A percentile compares a stretch with the other conserved stretches of the same genome.
These are phyloP conservation scores for Drosophila ezoana DNA, from an alignment of 2,888 invertebrate genomes.

Conservation along the genomic window DNA sequence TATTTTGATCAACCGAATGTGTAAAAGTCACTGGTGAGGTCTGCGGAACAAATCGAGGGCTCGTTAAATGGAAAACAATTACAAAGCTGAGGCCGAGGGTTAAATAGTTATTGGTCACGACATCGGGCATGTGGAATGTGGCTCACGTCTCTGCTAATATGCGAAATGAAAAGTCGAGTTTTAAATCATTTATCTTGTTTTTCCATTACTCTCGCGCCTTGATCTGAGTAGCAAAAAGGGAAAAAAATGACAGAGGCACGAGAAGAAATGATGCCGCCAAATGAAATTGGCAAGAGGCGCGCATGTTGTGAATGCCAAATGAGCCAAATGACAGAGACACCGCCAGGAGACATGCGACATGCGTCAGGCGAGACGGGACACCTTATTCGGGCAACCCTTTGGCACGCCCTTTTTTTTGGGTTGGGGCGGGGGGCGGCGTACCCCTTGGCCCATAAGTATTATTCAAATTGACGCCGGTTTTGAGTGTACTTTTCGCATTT, in stretches of 20 bases:
- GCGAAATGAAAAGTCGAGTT: conserved; percentile 79
- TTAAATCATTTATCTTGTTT: conserved; percentile 79
- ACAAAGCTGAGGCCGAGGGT: conserved; percentile 41
- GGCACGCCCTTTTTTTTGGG: conserved; percentile 18
- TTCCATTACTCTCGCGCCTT: conserved; percentile 51
- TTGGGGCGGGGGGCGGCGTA: too few relatives aligned
- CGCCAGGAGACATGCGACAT: conserved; percentile 5
- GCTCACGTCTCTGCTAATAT: conserved; percentile 76
- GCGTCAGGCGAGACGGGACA: conserved; percentile 7
- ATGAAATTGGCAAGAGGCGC: conserved; percentile 67
- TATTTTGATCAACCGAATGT: conserved; percentile 63
- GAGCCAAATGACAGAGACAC: conserved; percentile 75
- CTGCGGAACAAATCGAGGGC: conserved; percentile 70
- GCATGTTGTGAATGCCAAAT: conserved; percentile 76
- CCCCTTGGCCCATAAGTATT: conserved; percentile 36
- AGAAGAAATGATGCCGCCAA: conserved; percentile 64
- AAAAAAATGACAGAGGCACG: conserved; percentile 63
- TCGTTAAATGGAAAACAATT: conserved; percentile 75
- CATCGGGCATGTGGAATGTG: conserved; percentile 31
- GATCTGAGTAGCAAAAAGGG: conserved; percentile 5
- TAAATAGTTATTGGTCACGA: conserved; percentile 54
- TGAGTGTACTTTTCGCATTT: conserved; percentile 76
- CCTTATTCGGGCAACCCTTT: conserved; percentile 62
- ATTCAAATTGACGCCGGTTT: conserved; percentile 72
- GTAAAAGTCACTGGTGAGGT: conserved; percentile 58